Evolutionary conservation across 1,140 invertebrate species (phyloP), one percentile per base, ranked within the genome.

Genomic region (Aphelenchoides avenae): DNA sequence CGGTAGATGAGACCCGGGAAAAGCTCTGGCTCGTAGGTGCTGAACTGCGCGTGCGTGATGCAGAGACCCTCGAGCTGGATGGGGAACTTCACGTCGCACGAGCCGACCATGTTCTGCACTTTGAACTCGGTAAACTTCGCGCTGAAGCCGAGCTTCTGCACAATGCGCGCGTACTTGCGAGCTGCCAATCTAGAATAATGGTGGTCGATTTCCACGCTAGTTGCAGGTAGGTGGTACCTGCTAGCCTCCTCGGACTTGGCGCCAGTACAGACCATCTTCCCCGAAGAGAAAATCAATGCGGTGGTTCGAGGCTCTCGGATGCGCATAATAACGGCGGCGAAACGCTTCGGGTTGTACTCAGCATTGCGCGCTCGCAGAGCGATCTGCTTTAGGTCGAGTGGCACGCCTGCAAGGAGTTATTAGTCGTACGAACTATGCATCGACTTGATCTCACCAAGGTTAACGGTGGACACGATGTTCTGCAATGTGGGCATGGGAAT

Each of bases 251-350:
- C 94, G 75, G 80, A 97, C 82, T 98, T 99, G 0, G 95, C 95
- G 18, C 95, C 95, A 1, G 95, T 99, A 78, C 95, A 99, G 0
- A 99, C 95, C 94, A 99, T 98, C 84, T 99, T 99, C 0, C 95
- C 95, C 36, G 93, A 97, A 71, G 91, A 94, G 76, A 99, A 99
- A 65, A 99, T 99, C 9, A 99, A 80, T 11, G 95, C 95, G 22
- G 95, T 99, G 2, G 95, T 99, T 66, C 95, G 81, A 0, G 95
- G 95, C 77, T 98, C 92, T 77, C 94, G 83, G 74, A 99, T 99
- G 77, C 95, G 83, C 95, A 99, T 99, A 51, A 99, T 99, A 0
- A 99, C 94, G 58, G 95, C 95, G 43, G 95, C 94, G 84, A 99
- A 99, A 78, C 95, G 86, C 81, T 98, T 99, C 26, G 95, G 95